A percentile compares a stretch with the other conserved stretches of the same genome.
phyloP scores from a whole-genome alignment of 2,797 vertebrate genomes.

The Coregonus suidteri region DNA sequence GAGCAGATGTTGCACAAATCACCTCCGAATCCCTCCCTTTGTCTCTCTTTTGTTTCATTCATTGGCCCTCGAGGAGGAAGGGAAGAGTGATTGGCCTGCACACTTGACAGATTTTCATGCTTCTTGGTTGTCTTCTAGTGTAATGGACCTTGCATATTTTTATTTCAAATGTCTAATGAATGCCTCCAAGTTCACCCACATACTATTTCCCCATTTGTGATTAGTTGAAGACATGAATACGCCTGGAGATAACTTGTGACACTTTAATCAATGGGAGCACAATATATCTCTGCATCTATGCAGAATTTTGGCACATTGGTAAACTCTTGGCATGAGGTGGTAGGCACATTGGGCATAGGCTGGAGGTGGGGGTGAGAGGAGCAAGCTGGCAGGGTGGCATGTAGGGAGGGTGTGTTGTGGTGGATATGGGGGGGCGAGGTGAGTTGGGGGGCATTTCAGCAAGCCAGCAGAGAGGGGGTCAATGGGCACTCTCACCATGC shows the following conservation, averaged over 20 bases:
- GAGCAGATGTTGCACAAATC: background rate
- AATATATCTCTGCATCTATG: slow-evolving; percentile 37
- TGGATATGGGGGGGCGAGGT: slow-evolving; percentile 8
- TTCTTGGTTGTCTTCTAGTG: background rate
- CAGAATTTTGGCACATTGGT: slow-evolving; percentile 45
- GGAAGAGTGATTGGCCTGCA: background rate
- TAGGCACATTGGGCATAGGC: slow-evolving; percentile 40
- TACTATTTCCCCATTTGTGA: background rate
- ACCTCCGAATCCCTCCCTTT: background rate
- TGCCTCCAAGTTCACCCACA: background rate
- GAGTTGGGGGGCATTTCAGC: slow-evolving; percentile 31
- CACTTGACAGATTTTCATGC: background rate
- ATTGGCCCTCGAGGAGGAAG: background rate
- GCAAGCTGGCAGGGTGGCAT: slow-evolving; percentile 50
- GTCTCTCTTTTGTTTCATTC: slow-evolving; percentile 21
- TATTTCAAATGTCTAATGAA: slow-evolving; percentile 12
- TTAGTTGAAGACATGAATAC: background rate
- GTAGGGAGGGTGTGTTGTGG: slow-evolving; percentile 30
- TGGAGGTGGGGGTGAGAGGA: slow-evolving; percentile 31
- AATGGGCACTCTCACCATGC: slow-evolving; percentile 58
- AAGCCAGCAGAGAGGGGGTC: slow-evolving; percentile 56
- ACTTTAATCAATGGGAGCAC: slow-evolving; percentile 1
- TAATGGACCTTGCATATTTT: background rate
- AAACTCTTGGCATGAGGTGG: slow-evolving; percentile 53
- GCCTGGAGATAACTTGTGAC: background rate